These are phyloP conservation scores for Spatula clypeata DNA, from an alignment of 2,797 vertebrate species.

Conservation along the genomic window DNA sequence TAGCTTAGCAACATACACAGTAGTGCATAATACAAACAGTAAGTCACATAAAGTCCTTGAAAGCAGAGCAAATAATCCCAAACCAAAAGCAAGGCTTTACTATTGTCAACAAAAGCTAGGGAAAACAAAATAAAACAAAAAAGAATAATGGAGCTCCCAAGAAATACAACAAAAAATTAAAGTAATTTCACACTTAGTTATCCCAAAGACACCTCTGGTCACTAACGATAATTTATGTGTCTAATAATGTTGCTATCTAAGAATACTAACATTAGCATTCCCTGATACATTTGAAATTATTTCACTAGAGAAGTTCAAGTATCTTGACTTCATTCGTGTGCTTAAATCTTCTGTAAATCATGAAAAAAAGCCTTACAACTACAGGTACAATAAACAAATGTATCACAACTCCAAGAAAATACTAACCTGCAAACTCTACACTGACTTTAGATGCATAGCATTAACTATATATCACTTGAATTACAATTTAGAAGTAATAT, in stretches of 20 bases:
- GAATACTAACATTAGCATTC: background rate
- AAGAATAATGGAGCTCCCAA: background rate
- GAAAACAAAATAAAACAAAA: background rate
- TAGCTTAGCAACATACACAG: background rate
- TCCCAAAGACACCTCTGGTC: background rate
- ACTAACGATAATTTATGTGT: background rate
- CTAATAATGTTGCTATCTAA: background rate
- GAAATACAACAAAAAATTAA: background rate
- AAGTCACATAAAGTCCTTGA: background rate
- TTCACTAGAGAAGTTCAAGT: background rate
- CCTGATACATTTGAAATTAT: background rate
- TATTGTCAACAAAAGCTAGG: background rate
- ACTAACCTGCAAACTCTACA: background rate
- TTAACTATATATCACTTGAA: background rate
- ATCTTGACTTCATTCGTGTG: background rate
- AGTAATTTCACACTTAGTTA: background rate
- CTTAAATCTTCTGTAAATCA: background rate
- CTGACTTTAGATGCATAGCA: background rate
- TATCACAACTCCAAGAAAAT: background rate
- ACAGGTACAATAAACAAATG: background rate
- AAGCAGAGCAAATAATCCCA: background rate
- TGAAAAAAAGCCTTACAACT: background rate
- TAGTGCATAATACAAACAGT: background rate
- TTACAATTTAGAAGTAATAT: background rate
- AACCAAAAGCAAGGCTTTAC: background rate